A percentile compares a stretch with the other conserved stretches of the same genome.
These are phyloP conservation scores for Rhizomys pruinosus DNA, from an alignment of 2,113 vertebrate genomes.

Conservation along the genomic window DNA sequence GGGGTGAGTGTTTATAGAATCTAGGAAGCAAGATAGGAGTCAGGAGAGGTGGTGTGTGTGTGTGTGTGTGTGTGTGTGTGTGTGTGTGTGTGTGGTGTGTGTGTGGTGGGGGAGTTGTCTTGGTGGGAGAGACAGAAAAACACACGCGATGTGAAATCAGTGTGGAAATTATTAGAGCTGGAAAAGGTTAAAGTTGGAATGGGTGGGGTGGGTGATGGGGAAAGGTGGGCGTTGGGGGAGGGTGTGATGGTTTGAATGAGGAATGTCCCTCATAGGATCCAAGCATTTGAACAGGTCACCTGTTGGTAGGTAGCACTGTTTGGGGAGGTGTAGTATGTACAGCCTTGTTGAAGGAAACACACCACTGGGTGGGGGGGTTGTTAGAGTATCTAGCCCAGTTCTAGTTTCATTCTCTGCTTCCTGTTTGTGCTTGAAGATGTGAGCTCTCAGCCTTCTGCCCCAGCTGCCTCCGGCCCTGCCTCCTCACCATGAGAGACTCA, in stretches of 20 bases:
- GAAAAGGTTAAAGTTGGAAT: not conserved
- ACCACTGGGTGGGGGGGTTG: no score
- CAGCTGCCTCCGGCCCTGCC: no score
- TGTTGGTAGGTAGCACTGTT: no score
- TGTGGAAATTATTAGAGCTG: not conserved
- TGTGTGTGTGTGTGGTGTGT: not conserved
- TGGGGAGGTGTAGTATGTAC: no score
- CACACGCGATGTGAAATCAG: not conserved
- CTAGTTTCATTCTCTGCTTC: no score
- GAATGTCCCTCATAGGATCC: no score
- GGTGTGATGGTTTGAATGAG: not conserved
- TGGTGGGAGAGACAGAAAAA: not conserved
- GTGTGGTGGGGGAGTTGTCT: not conserved
- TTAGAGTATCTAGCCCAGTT: no score
- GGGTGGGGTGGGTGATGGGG: not conserved
- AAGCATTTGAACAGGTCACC: no score
- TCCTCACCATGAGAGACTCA: no score
- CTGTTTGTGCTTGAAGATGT: no score
- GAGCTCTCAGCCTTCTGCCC: no score
- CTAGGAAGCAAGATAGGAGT: not conserved
- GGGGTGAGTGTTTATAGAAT: not conserved
- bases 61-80: not conserved
- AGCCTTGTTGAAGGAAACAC: no score
- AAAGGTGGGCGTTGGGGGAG: not conserved
- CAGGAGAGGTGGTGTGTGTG: not conserved